Evolutionary conservation across 2,113 vertebrate genomes (phyloP), one percentile per base, ranked within the genome.

Genomic region (Taxidea taxus): DNA sequence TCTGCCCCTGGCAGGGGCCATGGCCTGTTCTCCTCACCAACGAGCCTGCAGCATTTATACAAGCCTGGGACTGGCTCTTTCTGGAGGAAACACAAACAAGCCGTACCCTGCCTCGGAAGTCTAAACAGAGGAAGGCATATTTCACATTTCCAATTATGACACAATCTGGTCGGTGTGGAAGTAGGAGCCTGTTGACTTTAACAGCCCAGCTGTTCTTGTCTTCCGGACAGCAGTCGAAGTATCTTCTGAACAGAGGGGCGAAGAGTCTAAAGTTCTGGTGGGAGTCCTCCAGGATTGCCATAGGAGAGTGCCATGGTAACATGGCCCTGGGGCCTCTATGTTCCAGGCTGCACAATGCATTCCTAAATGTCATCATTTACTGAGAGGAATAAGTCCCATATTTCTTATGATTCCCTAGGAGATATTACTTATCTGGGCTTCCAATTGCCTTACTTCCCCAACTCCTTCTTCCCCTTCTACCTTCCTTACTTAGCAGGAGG

Each of bases 151-250:
- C 83, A n/a, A 15, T 97, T 90, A 86, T 4, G 75, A 97, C 82
- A 97, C 92, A 96, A 84, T 92, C 23, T 56, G 92, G 37, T 89
- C 3, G 1, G 39, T 77, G 72, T 27, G 84, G 96, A 97, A 98
- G 94, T 90, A 81, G 91, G 92, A 95, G 83, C 92, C 95, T 96
- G 96, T 92, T 54, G 86, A 64, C 90, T 82, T 88, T 85, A 97
- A 96, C 68, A 95, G 86, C 97, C 97, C 86, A 95, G 91, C 97
- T 96, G 62, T 87, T 97, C 77, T 81, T 51, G 23, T 90, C 90
- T 98, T 97, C 97, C 74, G 58, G 96, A 98, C 77, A 97, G 93
- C 3, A 29, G 95, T 78, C 54, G 42, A 72, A 96, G 93, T 58
- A 47, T n/a, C 93, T 97, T 80, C 66, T 0, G 7, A 75, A 78